Base-by-base conservation (phyloP, 2,888 invertebrate genomes). In the Thereva nobilitata region DNA sequence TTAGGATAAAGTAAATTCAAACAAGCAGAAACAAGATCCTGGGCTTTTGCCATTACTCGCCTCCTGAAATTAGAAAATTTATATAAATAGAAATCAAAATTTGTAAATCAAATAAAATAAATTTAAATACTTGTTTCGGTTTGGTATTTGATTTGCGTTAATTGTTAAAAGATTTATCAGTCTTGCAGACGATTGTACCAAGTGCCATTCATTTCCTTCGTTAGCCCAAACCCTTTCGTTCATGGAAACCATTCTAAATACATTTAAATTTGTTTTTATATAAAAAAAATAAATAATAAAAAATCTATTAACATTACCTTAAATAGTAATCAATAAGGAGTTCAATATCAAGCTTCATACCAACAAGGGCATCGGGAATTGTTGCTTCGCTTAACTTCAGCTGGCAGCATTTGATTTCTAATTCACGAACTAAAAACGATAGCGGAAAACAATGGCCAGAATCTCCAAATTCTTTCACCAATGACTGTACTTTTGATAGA, bases 381-480 rank as follows among this genome's bases (percentile, higher is more conserved):
- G 92, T 87, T 64, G 86, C 86, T 74, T 89, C 86, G 47, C 88
- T 86, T 0, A 90, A 86, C 75, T 85, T 86, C 55, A 92, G 78
- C 75, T 88, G 87, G 72, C 92, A 92, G 70, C 89, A 88, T 76
- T 89, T 85, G 72, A 90, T 85, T 83, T 93, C 93, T 74, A 93
- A 79, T 77, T 91, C 89, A 68, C 88, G 87, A 4, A 92, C 86
- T n/a, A 93, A 84, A 76, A 89, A 92, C 75, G 87, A 92, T 90
- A 93, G 82, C 2, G 96, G 96, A 76, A 97, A 95, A 78, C 94
- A 96, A 73, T 91, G 89, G 10, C 91, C 90, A 0, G 93, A 90
- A 70, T 88, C 86, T 23, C 89, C 86, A 76, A 94, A 95, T 72
- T 90, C 87, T 69, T 89, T 86, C 4, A 90, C 91, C 47, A 95